Percentiles rank a stretch among this genome's conserved stretches.
These are phyloP conservation scores for Sceliomorpha sp. DNA, from an alignment of 2,888 invertebrate genomes.

Conservation along the genomic window DNA sequence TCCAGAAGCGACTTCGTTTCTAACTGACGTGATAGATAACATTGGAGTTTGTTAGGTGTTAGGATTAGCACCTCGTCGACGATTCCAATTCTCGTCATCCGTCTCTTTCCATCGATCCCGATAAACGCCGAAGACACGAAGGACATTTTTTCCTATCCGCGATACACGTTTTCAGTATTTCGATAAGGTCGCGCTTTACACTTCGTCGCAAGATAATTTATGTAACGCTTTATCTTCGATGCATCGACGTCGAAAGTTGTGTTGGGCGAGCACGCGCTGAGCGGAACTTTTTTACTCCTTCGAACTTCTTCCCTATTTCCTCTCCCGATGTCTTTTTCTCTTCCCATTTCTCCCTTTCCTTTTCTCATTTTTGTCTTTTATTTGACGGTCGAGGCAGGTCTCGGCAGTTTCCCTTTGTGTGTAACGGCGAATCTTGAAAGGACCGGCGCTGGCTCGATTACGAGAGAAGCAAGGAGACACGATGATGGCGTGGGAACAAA, in stretches of 20 bases:
- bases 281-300: slow-evolving; percentile 23
- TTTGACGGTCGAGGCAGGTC: slow-evolving; percentile 32
- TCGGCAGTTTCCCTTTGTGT: slow-evolving; percentile 65
- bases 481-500: slow-evolving; percentile 76
- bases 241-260: background rate
- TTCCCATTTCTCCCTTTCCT: slow-evolving; percentile 10
- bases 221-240: background rate
- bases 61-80: too few relatives aligned
- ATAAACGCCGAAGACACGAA: too few relatives aligned
- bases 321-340: slow-evolving; percentile 30
- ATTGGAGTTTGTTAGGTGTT: too few relatives aligned
- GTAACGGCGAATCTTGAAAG: slow-evolving; percentile 69
- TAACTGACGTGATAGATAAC: too few relatives aligned
- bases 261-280: background rate
- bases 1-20: too few relatives aligned
- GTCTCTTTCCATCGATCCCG: too few relatives aligned
- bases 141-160: too few relatives aligned
- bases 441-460: slow-evolving; percentile 60
- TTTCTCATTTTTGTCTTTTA: slow-evolving; percentile 11
- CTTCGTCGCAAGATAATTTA: background rate
- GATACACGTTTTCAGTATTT: too few relatives aligned
- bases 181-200: too few relatives aligned
- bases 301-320: slow-evolving; percentile 38
- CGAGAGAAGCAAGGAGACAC: slow-evolving; percentile 53
- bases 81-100: too few relatives aligned